Evolutionary conservation across 1,140 invertebrate genomes (phyloP), one percentile per base, ranked within the genome.

Genomic region (Limonius californicus): DNA sequence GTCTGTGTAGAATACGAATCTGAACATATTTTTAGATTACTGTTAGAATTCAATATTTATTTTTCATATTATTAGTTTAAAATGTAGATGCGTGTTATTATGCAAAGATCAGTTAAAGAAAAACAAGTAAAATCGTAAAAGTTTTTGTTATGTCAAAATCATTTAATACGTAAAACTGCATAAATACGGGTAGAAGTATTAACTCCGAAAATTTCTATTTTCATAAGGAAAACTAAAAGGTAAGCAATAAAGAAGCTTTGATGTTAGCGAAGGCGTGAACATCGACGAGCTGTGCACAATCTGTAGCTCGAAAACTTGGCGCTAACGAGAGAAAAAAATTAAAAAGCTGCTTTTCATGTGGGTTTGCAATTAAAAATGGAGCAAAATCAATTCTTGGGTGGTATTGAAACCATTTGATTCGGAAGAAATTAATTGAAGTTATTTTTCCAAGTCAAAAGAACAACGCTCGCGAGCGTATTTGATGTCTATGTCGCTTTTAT

Each of bases 351-450:
- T 39, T 50, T 50, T 50, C 19, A 19, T 50, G n/a, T 18, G 14
- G n/a, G 15, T 23, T 35, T 55, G 27, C 7, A 42, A 57, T 42
- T 57, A 42, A 42, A 57, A 57, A 57, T 42, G 56, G 11, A 20
- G 18, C 45, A 57, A 43, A 57, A 57, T 57, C 56, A 57, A 57
- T 57, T 57, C 20, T 15, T 42, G 35, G 14, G 2, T 12, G 16
- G 56, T 57, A 57, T 57, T 57, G 56, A 57, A 57, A 42, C 9
- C n/a, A 2, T 30, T 16, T 57, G 56, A 42, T 57, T 23, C 30
- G 56, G 35, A 42, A 57, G 56, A 57, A 57, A 57, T 57, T 57
- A 57, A 57, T 57, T 57, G 56, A 57, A 57, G 56, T 57, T 57
- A 57, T 57, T 57, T 57, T 57, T 42, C 32, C 4, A 19, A 57